Conservation (phyloP, 92 coral and sea anemone species). For the Hydrozoanthus gracilis region DNA sequence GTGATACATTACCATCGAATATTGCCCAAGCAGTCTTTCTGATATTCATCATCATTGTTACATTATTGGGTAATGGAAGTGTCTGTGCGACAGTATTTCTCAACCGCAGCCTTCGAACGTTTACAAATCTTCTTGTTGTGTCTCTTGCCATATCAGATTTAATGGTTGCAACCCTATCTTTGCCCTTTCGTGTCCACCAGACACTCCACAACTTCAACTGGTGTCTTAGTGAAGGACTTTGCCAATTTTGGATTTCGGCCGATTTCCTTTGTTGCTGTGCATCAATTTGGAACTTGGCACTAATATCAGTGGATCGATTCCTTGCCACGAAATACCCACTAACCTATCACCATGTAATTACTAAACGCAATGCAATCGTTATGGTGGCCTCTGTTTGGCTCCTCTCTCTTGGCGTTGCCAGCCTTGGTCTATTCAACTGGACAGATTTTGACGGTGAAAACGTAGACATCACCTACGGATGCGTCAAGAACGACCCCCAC, state of each 20-base stretch:
- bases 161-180: slow-evolving; percentile 71
- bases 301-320: slow-evolving; percentile 79
- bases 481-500: slow-evolving; percentile 77
- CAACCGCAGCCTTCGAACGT: slow-evolving; percentile 72
- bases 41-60: slow-evolving; percentile 61
- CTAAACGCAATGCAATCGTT: slow-evolving; percentile 56
- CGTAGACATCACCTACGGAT: slow-evolving; percentile 67
- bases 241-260: slow-evolving; percentile 78
- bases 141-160: slow-evolving; percentile 81
- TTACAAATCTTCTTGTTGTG: slow-evolving; percentile 80
- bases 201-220: slow-evolving; percentile 68
- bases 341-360: slow-evolving; percentile 74
- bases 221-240: slow-evolving; percentile 69
- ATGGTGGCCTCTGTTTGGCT: slow-evolving; percentile 82
- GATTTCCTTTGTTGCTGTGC: slow-evolving; percentile 82
- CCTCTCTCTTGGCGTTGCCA: slow-evolving; percentile 72
- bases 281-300: slow-evolving; percentile 79
- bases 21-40: slow-evolving; percentile 71
- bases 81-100: slow-evolving; percentile 75
- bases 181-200: slow-evolving; percentile 84
- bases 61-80: slow-evolving; percentile 72
- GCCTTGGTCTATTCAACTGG: slow-evolving; percentile 82
- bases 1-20: slow-evolving; percentile 63
- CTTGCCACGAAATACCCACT: slow-evolving; percentile 85
- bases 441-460: slow-evolving; percentile 60